Conservation (phyloP, 2,113 vertebrate genomes). For the Pyrgilauda ruficollis region DNA sequence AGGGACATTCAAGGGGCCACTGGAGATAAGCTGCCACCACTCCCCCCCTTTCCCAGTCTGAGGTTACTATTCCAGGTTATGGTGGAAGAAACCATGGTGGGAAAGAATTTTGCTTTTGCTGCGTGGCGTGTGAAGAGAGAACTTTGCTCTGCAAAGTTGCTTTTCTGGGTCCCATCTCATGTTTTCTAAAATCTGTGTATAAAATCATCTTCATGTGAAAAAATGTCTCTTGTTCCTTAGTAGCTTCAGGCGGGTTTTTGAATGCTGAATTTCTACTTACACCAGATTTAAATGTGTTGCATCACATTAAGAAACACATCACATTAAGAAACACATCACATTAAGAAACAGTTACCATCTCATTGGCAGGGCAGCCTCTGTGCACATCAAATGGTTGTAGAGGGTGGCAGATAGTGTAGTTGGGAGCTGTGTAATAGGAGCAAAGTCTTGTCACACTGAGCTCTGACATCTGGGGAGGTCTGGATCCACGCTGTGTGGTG, state of each 20-base stretch:
- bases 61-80: background rate
- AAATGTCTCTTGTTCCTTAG: background rate
- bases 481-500: background rate
- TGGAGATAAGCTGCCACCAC: background rate
- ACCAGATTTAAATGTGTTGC: background rate
- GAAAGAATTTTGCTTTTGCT: background rate
- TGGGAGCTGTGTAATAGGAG: background rate
- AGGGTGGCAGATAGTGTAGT: background rate
- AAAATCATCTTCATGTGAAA: background rate
- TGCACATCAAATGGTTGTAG: background rate
- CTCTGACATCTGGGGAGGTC: background rate
- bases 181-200: background rate
- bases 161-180: background rate
- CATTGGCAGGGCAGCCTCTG: background rate
- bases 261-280: background rate
- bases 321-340: no score
- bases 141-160: background rate
- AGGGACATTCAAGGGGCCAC: background rate
- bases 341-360: background rate
- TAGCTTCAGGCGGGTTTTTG: background rate
- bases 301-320: background rate
- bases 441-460: background rate
- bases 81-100: background rate
- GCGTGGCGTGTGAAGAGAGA: accelerated
- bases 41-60: no score